Base-by-base conservation (phyloP, 2,797 vertebrate species). In the Betta splendens region DNA sequence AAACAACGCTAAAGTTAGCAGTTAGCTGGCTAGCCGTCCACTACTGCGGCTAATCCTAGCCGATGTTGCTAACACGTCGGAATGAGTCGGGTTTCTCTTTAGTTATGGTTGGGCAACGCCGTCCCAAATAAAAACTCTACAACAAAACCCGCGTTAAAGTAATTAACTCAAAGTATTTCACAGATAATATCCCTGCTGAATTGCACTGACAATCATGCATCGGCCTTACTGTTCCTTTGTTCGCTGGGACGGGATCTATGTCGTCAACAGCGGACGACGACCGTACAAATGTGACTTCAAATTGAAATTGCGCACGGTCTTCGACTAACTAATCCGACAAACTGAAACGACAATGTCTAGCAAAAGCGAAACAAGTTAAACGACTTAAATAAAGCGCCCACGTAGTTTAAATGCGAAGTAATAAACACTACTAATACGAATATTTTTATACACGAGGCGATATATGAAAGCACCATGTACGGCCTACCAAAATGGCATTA, bases 141-240 rank as follows among this genome's bases (percentile, higher is more conserved):
- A 9, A 48, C 6, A 55, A 44, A 57, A 58, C 15, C 0, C 0
- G 2, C 1, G 9, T n/a, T 3, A 2, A 2, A 2, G 0, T 2
- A 1, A 8, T 60, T 29, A 2, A 20, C 2, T 18, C 16, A 21
- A 58, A 21, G 16, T 13, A 4, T 13, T 5, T 23, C 1, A 32
- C 31, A 10, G 26, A 52, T 3, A 43, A 32, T 7, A 18, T 21
- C 5, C 8, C 12, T n/a, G n/a, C n/a, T 7, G 0, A 3, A 9
- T 1, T 9, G n/a, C 9, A 20, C 29, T 25, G 23, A 37, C 36
- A 29, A 38, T 10, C 11, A 36, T 22, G 33, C 43, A 26, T 22
- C 21, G 72, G 72, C 62, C 78, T 80, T 25, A 33, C 49, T 15
- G 55, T 69, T 85, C 77, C 88, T 91, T 91, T 91, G 89, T 91